These are phyloP conservation scores for Mormyrops boulengeri DNA, from an alignment of 2,797 vertebrate genomes.

Conservation along the genomic window DNA sequence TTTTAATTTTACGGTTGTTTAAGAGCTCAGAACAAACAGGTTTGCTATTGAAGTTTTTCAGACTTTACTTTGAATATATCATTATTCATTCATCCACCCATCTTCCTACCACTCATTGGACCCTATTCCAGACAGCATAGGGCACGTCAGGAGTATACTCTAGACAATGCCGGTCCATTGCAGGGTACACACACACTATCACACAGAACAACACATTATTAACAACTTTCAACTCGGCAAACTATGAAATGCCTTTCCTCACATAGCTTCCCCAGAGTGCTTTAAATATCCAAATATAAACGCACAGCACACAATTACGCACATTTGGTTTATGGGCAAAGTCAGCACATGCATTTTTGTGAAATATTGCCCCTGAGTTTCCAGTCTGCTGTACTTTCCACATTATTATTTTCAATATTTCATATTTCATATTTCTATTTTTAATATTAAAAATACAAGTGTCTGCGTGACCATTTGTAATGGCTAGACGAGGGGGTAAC, in stretches of 20 bases:
- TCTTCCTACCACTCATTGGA: not conserved
- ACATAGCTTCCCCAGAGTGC: not conserved
- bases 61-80: not conserved
- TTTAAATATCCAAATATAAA: not conserved
- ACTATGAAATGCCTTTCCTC: not conserved
- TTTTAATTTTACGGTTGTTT: not conserved
- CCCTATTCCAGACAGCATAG: not conserved
- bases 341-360: not conserved
- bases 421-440: not conserved
- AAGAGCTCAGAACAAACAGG: not conserved
- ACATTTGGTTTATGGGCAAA: not conserved
- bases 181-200: not conserved
- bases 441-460: not conserved
- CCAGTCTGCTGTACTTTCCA: not conserved
- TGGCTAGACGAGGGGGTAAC: not conserved
- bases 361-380: not conserved
- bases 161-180: not conserved
- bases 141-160: not conserved
- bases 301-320: not conserved
- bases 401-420: not conserved
- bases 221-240: not conserved
- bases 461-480: not conserved
- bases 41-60: not conserved
- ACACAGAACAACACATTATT: not conserved
- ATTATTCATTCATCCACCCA: not conserved